Base-by-base conservation (phyloP, 2,888 invertebrate genomes). In the Tachina lurida region DNA sequence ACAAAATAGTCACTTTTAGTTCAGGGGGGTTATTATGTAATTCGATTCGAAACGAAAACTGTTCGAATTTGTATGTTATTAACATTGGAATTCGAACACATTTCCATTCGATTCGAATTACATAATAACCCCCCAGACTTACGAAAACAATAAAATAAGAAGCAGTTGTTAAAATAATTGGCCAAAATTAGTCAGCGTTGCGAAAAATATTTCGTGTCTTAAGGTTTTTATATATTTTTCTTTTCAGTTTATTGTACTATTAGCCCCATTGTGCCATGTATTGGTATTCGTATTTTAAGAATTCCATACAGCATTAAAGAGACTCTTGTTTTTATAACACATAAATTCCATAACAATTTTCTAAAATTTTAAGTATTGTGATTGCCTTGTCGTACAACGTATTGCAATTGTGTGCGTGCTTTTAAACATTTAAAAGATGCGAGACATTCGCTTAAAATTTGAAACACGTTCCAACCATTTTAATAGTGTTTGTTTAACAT, bases 401-500 rank as follows among this genome's bases (percentile, higher is more conserved):
- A 60, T 49, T 49, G 49, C 7, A 15, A 12, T n/a, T 54, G 19
- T 56, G 60, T 45, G 10, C 10, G 22, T 22, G 13, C 5, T 19
- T 41, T 39, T 47, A 10, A 45, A 39, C 4, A 62, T 62, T 5
- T 47, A n/a, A 54, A 43, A 47, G 19, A 12, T 56, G 47, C 31
- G 17, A 15, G 8, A 10, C 54, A 52, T 71, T 68, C 49, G 12
- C 41, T 86, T 60, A 7, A 60, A 58, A 86, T 83, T 86, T 76
- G 19, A 62, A 79, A 68, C 86, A 86, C 86, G 86, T 86, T 73
- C 58, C 12, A 56, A 62, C 56, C 67, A 76, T 86, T 86, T 60
- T 62, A 65, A 58, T 71, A 78, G 71, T 71, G 70, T 86, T 79
- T 82, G 70, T 71, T 82, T 75, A 79, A 75, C 45, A 63, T 19